Evolutionary conservation across 2,888 invertebrate genomes (phyloP), one percentile per base, ranked within the genome.

Genomic region (Seira musarum): DNA sequence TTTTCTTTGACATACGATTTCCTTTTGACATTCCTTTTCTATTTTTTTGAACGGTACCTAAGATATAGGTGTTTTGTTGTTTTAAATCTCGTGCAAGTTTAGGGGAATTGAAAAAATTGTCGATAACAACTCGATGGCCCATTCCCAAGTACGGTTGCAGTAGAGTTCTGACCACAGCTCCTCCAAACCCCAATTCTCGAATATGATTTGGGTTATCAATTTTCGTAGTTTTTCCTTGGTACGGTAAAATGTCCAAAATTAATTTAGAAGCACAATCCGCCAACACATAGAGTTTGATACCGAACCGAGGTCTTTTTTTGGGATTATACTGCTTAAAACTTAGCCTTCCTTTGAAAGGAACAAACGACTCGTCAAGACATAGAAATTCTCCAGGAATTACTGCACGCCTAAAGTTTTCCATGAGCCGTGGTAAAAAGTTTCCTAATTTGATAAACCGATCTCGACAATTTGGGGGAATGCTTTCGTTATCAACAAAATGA

Each of bases 271-370:
- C 13, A 21, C 53, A 64, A 61, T 84, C 84, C 10, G 40, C 46
- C 0, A 85, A n/a, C 0, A 69, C 19, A 63, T 82, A 84, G 3
- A 80, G 68, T 66, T 84, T 83, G 1, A 85, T 69, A 21, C 83
- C 84, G 70, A 81, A 84, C 46, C 84, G 35, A 0, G 69, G 25
- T 15, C 83, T 46, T 60, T 85, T 85, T 15, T 21, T 63, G 2
- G 83, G 82, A 15, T 80, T 82, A 49, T 83, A 85, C 65, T 84
- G 84, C 53, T 69, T 72, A 60, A 84, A 80, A 6, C 53, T 46
- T 0, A 85, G 60, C 10, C 82, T 69, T 0, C 85, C 85, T 30
- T 83, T 76, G 57, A 61, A 84, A 6, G 40, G 40, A 13, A 84
- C 8, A 0, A 85, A 53, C 0, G 65, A 74, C 53, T 84, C 84